Percentiles rank a stretch among this genome's conserved stretches.
phyloP scores from a whole-genome alignment of 2,797 vertebrate species.

The Eupleurogrammus muticus region DNA sequence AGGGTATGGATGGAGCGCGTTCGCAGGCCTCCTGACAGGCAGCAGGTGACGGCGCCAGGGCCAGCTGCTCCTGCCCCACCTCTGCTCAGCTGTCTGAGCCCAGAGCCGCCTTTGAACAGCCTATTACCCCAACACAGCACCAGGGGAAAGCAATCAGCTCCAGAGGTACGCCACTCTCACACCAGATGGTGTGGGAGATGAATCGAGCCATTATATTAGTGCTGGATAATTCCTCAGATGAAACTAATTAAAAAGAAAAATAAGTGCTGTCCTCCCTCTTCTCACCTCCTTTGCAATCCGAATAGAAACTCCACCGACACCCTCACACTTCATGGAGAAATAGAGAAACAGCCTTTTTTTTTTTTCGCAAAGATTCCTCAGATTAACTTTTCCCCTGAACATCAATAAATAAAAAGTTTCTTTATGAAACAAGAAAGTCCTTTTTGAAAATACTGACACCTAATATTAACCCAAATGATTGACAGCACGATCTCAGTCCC shows the following conservation, averaged over 20 bases:
- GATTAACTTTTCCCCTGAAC: constrained; percentile 25
- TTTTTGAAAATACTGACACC: constrained; percentile 26
- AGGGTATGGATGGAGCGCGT: constrained; percentile 60
- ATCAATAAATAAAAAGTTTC: constrained; percentile 29
- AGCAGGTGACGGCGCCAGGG: constrained; percentile 81
- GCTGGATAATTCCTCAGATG: constrained; percentile 87
- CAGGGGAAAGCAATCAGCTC: constrained; percentile 85
- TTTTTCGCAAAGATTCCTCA: not conserved
- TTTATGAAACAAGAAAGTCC: constrained; percentile 12
- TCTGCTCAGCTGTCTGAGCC: constrained; percentile 86
- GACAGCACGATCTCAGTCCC: constrained; percentile 42
- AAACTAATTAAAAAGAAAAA: constrained; percentile 87
- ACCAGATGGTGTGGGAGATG: constrained; percentile 88
- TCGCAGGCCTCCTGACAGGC: constrained; percentile 77
- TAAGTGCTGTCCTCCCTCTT: constrained; percentile 78
- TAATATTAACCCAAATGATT: constrained; percentile 34
- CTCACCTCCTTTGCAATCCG: constrained; percentile 63
- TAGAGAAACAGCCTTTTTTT: constrained; percentile 2
- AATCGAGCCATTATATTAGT: constrained; percentile 87
- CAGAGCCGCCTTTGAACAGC: constrained; percentile 85
- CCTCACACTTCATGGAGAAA: constrained; percentile 29
- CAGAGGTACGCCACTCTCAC: constrained; percentile 80
- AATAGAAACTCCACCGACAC: constrained; percentile 50
- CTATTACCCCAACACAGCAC: constrained; percentile 85
- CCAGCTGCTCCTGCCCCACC: constrained; percentile 86